Conservation (phyloP, 2,797 vertebrate species). For the Anisognathus igniventris region DNA sequence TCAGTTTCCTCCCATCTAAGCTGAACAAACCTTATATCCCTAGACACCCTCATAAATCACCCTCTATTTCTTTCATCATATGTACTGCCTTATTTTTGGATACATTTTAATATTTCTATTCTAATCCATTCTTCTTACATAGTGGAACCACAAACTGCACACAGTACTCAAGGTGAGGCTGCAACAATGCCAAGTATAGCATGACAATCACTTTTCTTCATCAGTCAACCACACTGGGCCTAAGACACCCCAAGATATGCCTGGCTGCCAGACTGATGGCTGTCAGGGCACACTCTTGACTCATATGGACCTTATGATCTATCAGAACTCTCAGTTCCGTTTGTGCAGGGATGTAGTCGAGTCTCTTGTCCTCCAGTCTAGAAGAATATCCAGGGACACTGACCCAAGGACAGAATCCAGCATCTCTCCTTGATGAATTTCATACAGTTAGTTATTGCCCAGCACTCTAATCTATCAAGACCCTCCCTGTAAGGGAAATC, state of each 20-base stretch:
- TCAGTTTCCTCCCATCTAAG: neutral
- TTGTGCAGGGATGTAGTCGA: neutral
- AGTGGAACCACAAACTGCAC: neutral
- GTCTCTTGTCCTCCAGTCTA: neutral
- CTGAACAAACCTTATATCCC: neutral
- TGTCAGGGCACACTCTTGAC: neutral
- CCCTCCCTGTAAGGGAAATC: neutral
- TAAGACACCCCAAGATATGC: neutral
- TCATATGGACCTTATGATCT: neutral
- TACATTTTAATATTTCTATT: neutral
- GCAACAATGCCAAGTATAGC: fast-evolving
- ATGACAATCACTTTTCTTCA: neutral
- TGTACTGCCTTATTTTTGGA: neutral
- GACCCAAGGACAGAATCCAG: neutral
- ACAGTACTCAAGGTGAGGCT: neutral
- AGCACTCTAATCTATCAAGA: neutral
- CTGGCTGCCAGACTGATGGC: neutral
- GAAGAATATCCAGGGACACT: neutral
- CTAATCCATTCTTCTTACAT: neutral
- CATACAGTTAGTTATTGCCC: neutral
- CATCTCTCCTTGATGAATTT: neutral
- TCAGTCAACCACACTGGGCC: neutral
- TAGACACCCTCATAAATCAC: neutral
- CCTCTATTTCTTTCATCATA: neutral
- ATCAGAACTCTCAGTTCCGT: neutral